These are phyloP conservation scores for Chaetodon trifasciatus DNA, from an alignment of 2,797 vertebrate genomes.

Conservation along the genomic window DNA sequence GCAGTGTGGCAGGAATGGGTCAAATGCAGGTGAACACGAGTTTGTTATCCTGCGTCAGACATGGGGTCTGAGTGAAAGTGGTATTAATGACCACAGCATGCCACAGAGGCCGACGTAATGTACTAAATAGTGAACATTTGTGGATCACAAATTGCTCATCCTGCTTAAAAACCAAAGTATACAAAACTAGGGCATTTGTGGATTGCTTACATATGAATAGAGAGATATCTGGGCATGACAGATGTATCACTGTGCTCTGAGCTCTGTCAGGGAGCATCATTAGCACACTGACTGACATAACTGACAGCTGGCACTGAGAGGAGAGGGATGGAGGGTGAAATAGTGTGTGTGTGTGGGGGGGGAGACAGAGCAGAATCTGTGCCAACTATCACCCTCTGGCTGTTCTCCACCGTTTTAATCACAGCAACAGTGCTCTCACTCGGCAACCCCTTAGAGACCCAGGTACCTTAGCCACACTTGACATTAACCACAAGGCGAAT, in stretches of 20 bases:
- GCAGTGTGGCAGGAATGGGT: conserved; percentile 18
- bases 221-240: conserved; percentile 61
- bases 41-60: conserved; percentile 14
- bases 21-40: conserved; percentile 10
- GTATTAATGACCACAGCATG: conserved; percentile 19
- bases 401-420: conserved; percentile 80
- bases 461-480: conserved; percentile 84
- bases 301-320: conserved; percentile 77
- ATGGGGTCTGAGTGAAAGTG: conserved; percentile 6
- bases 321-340: conserved; percentile 73
- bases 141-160: conserved; percentile 28
- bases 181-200: conserved; percentile 59
- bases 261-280: conserved; percentile 70
- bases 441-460: conserved; percentile 77
- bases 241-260: conserved; percentile 58
- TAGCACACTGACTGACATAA: conserved; percentile 79
- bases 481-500: conserved; percentile 79
- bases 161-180: conserved; percentile 13
- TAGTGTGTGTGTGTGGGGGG: conserved; percentile 37
- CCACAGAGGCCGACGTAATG: not conserved
- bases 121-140: conserved; percentile 35
- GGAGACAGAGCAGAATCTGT: conserved; percentile 77
- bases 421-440: conserved; percentile 78
- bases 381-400: conserved; percentile 82
- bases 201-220: conserved; percentile 49